Base-by-base conservation (phyloP, 2,888 invertebrate species). In the Urechis unicinctus region DNA sequence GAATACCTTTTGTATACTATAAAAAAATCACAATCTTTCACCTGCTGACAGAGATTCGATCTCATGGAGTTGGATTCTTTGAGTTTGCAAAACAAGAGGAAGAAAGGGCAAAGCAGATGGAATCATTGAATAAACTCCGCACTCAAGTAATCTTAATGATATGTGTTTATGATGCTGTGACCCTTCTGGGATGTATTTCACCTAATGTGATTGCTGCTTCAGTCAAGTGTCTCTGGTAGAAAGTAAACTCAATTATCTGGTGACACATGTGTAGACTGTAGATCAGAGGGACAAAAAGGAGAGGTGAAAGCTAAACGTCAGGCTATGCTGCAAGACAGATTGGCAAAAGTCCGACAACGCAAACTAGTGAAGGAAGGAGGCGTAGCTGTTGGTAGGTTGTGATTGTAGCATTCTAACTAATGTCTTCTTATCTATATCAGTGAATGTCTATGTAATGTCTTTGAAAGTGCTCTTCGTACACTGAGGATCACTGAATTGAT, bases 21-120 rank as follows among this genome's bases (percentile, higher is more conserved):
- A n/a, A n/a, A n/a, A n/a, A n/a, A n/a, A n/a, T n/a, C n/a, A n/a
- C n/a, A n/a, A n/a, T n/a, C n/a, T n/a, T n/a, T n/a, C n/a, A n/a
- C n/a, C n/a, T n/a, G n/a, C n/a, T n/a, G n/a, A 9, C 62, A 79
- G 95, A 96, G 85, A 90, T 93, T 0, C 83, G 95, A 59, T 84
- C 86, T 13, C 94, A 95, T 73, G 96, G 95, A 70, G 91, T 91
- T 22, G 91, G 90, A 3, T 96, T 91, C 79, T 95, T 87, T 78
- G 85, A 87, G 25, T 94, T 96, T 77, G 90, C 93, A 17, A 88
- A 87, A 46, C 89, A 94, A 67, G 91, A 91, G 66, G 82, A 83
- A 1, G 84, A 86, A 68, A 85, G 95, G 64, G 80, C 82, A 1
- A 84, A 85, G 66, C 92, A 96, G 77, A 89, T 92, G 81, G 85